Base-by-base conservation (phyloP, 1,140 invertebrate species). In the Pissodes strobi region DNA sequence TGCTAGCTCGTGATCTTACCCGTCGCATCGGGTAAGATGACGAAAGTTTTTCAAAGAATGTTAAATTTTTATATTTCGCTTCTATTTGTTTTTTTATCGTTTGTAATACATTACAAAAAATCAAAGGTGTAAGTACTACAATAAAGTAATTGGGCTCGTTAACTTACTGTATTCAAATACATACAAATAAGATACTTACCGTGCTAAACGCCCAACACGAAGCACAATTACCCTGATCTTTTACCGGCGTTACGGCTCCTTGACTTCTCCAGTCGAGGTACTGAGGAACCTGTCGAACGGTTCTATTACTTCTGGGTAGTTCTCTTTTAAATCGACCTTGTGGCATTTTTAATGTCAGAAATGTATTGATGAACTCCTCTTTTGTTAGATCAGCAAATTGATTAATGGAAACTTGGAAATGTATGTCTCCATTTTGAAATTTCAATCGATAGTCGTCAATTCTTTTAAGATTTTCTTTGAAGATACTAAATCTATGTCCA, bases 311-410 rank as follows among this genome's bases (percentile, higher is more conserved):
- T 25, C 15, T 18, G 9, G 55, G 25, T 2, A 57, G 8, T 21
- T 15, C 19, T 23, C 27, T 34, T 23, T 25, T 65, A 38, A 37
- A 25, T 51, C 80, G 85, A 66, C 79, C 82, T 71, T 90, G 90
- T 73, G 87, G 94, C 5, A 92, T 92, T 79, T 94, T 94, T 79
- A 93, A 82, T n/a, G 78, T 83, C 52, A 80, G 68, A 1, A 84
- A 79, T 0, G 30, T 46, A 9, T 21, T 45, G 78, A 58, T 17
- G 22, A 94, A 93, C 80, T 95, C 93, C 69, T 91, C 87, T 76
- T 87, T 87, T 66, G 93, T 82, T 88, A 93, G 82, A 80, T 95
- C 93, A 49, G 86, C 86, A 78, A 88, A 95, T 74, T 93, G 86
- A 78, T 95, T 95, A 68, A 93, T 77, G 27, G 76, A 83, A 64